Base-by-base conservation (phyloP, 2,888 invertebrate species). In the Eumacrocentrus americanus region DNA sequence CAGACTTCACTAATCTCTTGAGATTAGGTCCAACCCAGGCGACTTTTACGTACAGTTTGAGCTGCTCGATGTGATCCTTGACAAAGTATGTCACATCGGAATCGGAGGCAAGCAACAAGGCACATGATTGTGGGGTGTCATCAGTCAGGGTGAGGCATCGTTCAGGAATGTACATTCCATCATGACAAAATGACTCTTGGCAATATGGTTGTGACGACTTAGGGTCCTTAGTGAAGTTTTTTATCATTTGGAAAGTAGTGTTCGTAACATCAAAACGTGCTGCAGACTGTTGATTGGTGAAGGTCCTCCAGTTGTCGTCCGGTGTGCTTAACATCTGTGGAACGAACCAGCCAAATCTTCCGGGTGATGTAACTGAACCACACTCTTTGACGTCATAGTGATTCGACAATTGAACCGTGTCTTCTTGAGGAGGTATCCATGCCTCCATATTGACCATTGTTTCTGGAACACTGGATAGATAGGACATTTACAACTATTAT, bases 391-490 rank as follows among this genome's bases (percentile, higher is more conserved):
- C 81, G 62, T 78, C 79, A 69, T 75, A 74, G 38, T 67, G 66
- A 37, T 74, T 77, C 18, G 82, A 66, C n/a, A 79, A 75, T 69
- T 82, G 81, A 54, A 81, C 80, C 23, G 83, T 81, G 70, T 87
- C 87, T 54, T 84, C 83, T 42, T 88, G 86, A 0, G 89, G 85
- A 18, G 87, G 84, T 61, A 88, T 81, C 88, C 90, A 90, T 0
- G 89, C 87, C 75, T 90, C 91, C 71, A 91, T 79, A 76, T 91
- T 90, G 14, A 91, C 83, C 81, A 85, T 83, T 0, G 84, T 76
- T 20, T 77, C 74, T 7, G 84, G 84, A 55, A 80, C 68, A 56
- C 84, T 84, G 68, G 3, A 65, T n/a, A 67, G 38, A 54, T 64
- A 52, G 47, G 57, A 44, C 9, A 62, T 50, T 4, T 18, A n/a